These are phyloP conservation scores for Escarpia spicata DNA, from an alignment of 2,888 invertebrate species.

Conservation along the genomic window DNA sequence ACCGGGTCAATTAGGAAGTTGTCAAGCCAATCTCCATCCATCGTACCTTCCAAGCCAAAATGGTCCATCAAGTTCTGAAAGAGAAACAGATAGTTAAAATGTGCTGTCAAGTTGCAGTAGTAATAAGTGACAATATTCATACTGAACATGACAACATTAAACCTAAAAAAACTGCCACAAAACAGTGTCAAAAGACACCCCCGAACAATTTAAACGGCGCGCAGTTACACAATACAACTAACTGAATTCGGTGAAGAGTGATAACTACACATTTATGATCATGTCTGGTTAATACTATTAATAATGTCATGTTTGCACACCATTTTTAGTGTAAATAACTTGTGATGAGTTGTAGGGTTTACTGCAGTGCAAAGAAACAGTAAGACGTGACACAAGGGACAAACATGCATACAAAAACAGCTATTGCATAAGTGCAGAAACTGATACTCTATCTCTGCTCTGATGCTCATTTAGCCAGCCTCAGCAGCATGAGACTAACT, in stretches of 20 bases:
- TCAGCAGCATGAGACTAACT: background rate
- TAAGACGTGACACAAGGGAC: background rate
- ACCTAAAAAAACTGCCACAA: background rate
- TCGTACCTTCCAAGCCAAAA: slow-evolving; percentile 21
- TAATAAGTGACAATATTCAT: too few species aligned
- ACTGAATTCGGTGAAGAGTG: background rate
- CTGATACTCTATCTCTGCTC: background rate
- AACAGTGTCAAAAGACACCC: background rate
- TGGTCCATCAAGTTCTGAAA: slow-evolving; percentile 12
- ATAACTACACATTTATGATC: background rate
- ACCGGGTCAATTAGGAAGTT: slow-evolving; percentile 66
- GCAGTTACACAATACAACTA: background rate
- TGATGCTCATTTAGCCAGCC: background rate
- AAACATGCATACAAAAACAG: background rate
- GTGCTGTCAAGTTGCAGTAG: background rate
- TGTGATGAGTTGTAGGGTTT: background rate
- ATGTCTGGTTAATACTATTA: background rate
- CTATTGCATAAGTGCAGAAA: background rate
- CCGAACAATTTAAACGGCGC: too few species aligned
- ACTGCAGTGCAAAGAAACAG: background rate
- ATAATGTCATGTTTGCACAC: background rate
- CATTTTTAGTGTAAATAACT: background rate
- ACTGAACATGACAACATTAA: background rate
- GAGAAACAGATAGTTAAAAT: background rate
- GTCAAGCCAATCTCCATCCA: slow-evolving; percentile 40